A percentile compares a stretch with the other conserved stretches of the same genome.
These are phyloP conservation scores for Melanotaenia pygmaea DNA, from an alignment of 2,797 vertebrate genomes.

Conservation along the genomic window DNA sequence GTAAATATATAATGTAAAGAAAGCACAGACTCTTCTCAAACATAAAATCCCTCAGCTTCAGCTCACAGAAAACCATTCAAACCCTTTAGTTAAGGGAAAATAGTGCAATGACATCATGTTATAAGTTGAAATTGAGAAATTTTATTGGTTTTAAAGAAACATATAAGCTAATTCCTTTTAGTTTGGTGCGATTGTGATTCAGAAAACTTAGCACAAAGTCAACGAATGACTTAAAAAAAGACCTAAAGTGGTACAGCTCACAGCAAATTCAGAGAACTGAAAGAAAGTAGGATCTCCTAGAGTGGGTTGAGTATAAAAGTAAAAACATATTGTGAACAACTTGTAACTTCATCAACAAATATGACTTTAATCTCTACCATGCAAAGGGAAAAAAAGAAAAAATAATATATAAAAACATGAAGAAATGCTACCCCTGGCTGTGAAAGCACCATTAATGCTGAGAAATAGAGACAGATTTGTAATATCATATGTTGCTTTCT, in stretches of 20 bases:
- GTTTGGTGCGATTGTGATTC: not conserved
- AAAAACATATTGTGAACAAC: not conserved
- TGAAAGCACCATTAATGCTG: not conserved
- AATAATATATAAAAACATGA: not conserved
- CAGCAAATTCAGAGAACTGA: not conserved
- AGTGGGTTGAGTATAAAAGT: not conserved
- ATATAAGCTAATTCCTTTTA: not conserved
- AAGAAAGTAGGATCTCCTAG: too few species aligned
- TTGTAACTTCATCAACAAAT: not conserved
- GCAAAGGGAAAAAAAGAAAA: not conserved
- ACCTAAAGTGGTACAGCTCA: too few species aligned
- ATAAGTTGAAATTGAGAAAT: not conserved
- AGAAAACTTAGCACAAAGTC: not conserved
- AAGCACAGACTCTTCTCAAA: slow-evolving; percentile 48
- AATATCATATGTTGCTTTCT: not conserved
- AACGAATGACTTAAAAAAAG: not conserved
- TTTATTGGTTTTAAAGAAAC: not conserved
- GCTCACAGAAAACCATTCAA: not conserved
- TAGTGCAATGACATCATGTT: not conserved
- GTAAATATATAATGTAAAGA: slow-evolving; percentile 9
- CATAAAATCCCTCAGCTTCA: not conserved
- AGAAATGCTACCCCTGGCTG: not conserved
- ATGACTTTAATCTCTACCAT: not conserved
- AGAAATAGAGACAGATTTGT: not conserved
- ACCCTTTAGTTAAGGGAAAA: not conserved